Base-by-base conservation (phyloP, 2,113 vertebrate genomes). In the Octodon degus region DNA sequence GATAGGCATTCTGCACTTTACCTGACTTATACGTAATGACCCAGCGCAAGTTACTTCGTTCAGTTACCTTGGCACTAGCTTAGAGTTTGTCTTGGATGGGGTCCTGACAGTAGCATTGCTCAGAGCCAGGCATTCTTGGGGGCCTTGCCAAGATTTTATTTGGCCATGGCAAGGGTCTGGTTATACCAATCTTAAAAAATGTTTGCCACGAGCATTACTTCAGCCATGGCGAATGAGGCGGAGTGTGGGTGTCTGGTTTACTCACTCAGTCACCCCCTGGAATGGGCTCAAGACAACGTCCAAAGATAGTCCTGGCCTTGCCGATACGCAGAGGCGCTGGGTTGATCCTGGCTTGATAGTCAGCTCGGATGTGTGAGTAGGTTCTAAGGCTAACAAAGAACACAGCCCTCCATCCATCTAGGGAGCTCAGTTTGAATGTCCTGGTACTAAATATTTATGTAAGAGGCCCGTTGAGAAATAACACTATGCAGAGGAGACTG, bases 81-180 rank as follows among this genome's bases (percentile, higher is more conserved):
- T 67, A 47, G 89, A 87, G 86, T 96, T 98, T 98, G 92, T 95
- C 74, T 98, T 98, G 97, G 97, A 97, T 2, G 0, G 50, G 76
- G 37, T 97, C 97, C 97, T 97, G 96, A 97, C 97, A 93, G 97
- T 98, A 98, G 97, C 95, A 19, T 27, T 95, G 95, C 94, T 96
- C 95, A 96, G 93, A 97, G 94, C 96, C 96, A 98, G 94, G 93
- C 94, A 93, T 86, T 96, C 95, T 93, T 65, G 55, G 86, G 91
- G 86, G 80, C 47, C 89, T 91, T 94, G 95, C 96, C 97, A 98
- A 97, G 89, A 91, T 93, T 97, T 95, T 96, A 96, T 96, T 94
- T 96, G 95, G 91, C 94, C 40, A 89, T 91, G 95, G 93, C 80
- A 93, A 97, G 87, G 80, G 91, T 93, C 96, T 96, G 94, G 94